A percentile compares a stretch with the other conserved stretches of the same genome.
Evolutionary conservation across 2,888 invertebrate genomes (phyloP).

Genomic region (Eudasyphora cyanicolor): DNA sequence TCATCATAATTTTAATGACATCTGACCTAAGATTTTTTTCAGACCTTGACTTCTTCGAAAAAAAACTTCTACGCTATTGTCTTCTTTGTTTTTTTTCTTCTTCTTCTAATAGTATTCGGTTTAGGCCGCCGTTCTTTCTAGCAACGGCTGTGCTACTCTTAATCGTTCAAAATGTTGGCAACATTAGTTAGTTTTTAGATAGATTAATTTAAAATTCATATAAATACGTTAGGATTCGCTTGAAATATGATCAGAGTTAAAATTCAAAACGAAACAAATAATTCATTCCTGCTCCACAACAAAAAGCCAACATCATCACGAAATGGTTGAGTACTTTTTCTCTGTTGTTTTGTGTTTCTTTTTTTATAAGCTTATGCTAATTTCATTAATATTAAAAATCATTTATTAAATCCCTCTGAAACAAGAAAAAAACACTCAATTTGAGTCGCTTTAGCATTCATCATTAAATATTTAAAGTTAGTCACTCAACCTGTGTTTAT

Average conservation of each 20-base stretch:
- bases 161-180: not conserved
- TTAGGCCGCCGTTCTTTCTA: conserved; percentile 3
- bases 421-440: conserved; percentile 9
- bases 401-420: not conserved
- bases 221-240: conserved; percentile 49
- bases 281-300: conserved; percentile 1
- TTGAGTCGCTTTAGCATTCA: not conserved
- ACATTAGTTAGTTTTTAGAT: not conserved
- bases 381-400: not conserved
- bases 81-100: not conserved
- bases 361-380: not conserved
- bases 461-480: conserved; percentile 21
- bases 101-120: not conserved
- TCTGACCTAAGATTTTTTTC: not conserved
- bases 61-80: not conserved
- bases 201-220: conserved; percentile 51
- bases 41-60: not conserved
- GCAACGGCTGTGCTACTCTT: not conserved
- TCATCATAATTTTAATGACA: not conserved
- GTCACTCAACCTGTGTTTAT: not conserved
- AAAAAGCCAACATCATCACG: not conserved
- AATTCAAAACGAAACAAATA: conserved; percentile 26
- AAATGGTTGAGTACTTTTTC: conserved; percentile 30
- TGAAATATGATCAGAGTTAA: conserved; percentile 47
- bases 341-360: not conserved